Evolutionary conservation across 2,888 invertebrate species (phyloP), one percentile per base, ranked within the genome.

Genomic region (Athalia circularis): DNA sequence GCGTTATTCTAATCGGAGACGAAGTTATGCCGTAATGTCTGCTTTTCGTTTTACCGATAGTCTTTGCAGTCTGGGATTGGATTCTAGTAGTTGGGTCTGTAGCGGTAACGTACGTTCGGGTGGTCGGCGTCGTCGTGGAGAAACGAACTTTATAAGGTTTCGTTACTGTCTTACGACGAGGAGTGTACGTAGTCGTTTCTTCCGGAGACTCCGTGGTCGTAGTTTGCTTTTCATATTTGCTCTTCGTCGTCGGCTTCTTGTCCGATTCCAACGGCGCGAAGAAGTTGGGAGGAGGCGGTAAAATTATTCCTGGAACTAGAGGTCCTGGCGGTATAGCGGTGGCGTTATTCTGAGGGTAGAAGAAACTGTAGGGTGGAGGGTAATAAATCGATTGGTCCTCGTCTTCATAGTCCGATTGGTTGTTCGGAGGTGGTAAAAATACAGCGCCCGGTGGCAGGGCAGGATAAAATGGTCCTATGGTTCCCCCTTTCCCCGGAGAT

Each of bases 351-450:
- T 93, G 94, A 88, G 93, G 94, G 90, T 95, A 96, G 83, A 95
- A 95, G 92, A 96, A 96, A 90, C 96, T 96, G 92, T 97, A 97
- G 11, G 96, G 96, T 87, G 97, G 97, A 86, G 97, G 97, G 92
- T 97, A 96, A 88, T 96, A 97, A 77, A 97, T 94, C 84, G 96
- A 96, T 86, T 96, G 96, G 92, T 97, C 97, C 91, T 97, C 97
- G 91, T 96, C 96, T 92, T 96, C 96, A 91, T 95, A 94, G 84
- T 94, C 93, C 88, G 95, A 95, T 80, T 95, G 93, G 84, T 93
- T 93, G 91, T 95, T 95, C 81, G 91, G 91, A 4, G 92, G 92
- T 9, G 87, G 85, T 13, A 92, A 90, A 62, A 92, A 91, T 5
- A 91, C 92, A 2, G 92, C 92, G 86, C 94, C 94, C 83, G 95